Conservation (phyloP, 2,797 vertebrate genomes). For the Acipenser transmontanus region DNA sequence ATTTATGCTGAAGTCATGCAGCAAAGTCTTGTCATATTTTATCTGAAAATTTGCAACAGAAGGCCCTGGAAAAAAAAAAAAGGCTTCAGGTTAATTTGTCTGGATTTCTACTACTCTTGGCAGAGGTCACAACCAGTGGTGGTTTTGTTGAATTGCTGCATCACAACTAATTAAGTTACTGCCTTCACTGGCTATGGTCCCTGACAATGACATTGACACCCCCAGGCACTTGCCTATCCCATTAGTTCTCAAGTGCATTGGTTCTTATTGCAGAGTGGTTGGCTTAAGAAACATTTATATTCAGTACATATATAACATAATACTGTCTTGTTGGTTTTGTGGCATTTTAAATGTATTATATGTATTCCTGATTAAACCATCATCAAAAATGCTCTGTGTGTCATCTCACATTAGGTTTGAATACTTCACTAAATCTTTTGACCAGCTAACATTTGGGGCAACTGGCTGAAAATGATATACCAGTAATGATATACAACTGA, state of each 20-base stretch:
- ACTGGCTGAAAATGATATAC: too few species aligned
- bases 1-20: slow-evolving; percentile 37
- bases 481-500: too few species aligned
- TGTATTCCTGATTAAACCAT: too few species aligned
- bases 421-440: too few species aligned
- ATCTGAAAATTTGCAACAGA: slow-evolving; percentile 50
- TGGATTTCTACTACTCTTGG: slow-evolving; percentile 49
- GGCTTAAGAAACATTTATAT: too few species aligned
- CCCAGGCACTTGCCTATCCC: slow-evolving; percentile 1
- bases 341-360: too few species aligned
- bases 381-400: too few species aligned
- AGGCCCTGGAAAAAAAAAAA: slow-evolving; percentile 26
- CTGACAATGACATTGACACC: slow-evolving; percentile 34
- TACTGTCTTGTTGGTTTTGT: too few species aligned
- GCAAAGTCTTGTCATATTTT: slow-evolving; percentile 53
- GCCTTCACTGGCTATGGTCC: slow-evolving; percentile 42
- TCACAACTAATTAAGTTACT: slow-evolving; percentile 60
- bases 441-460: too few species aligned
- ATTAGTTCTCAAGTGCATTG: slow-evolving; percentile 12
- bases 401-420: too few species aligned
- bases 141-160: slow-evolving; percentile 58
- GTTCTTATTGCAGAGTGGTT: slow-evolving; percentile 4
- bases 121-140: slow-evolving; percentile 59
- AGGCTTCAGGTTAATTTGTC: slow-evolving; percentile 58
- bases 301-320: too few species aligned